Conservation (phyloP, 2,888 invertebrate species). For the Coremacera marginata region DNA sequence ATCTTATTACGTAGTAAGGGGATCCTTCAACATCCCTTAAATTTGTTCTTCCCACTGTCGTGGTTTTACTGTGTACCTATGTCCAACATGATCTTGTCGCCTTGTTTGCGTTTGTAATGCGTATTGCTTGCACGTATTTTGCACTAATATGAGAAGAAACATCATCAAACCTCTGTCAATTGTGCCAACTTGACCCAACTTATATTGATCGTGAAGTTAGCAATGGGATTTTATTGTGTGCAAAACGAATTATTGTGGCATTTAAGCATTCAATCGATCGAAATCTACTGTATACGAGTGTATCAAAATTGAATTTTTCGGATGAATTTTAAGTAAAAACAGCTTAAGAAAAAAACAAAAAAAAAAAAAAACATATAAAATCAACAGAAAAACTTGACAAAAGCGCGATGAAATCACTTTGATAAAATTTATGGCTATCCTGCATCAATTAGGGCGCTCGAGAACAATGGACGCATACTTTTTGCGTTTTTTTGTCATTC, state of each 20-base stretch:
- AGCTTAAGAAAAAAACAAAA: not conserved
- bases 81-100: constrained; percentile 14
- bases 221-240: constrained; percentile 38
- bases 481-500: not conserved
- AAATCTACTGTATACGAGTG: not conserved
- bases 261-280: constrained; percentile 31
- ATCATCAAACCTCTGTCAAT: not conserved
- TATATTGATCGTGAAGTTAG: constrained; percentile 17
- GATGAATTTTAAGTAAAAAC: not conserved
- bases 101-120: not conserved
- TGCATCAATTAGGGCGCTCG: constrained; percentile 67
- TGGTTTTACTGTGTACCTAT: not conserved
- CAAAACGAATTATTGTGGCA: constrained; percentile 44
- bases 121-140: constrained; percentile 22
- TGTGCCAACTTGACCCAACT: not conserved
- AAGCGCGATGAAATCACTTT: constrained; percentile 39
- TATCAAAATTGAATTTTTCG: not conserved
- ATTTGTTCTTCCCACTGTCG: not conserved
- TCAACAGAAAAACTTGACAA: constrained; percentile 5
- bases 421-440: constrained; percentile 65
- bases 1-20: too few species aligned
- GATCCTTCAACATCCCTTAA: not conserved
- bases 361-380: not conserved
- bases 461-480: constrained; percentile 44
- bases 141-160: not conserved